Evolutionary conservation across 2,797 vertebrate genomes (phyloP).

Genomic region (Melopsittacus undulatus): DNA sequence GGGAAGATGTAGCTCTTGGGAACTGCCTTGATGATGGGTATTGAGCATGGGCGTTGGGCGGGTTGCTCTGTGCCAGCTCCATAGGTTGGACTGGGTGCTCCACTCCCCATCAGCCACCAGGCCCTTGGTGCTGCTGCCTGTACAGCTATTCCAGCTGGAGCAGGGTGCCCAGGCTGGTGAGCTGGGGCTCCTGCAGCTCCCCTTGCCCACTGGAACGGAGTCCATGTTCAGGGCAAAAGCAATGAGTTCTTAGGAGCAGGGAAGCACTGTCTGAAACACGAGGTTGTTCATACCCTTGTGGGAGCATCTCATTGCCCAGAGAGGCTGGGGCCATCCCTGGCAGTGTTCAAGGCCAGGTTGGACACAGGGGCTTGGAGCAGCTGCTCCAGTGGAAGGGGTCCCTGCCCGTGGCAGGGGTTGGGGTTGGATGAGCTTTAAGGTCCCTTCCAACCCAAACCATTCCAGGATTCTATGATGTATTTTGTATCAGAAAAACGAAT

Average conservation of each 20-base stretch:
- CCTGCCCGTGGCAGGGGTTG: background rate
- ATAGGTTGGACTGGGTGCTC: background rate
- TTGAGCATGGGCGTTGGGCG: accelerated
- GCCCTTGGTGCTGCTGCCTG: background rate
- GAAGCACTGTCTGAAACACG: background rate
- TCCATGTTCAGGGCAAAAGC: background rate
- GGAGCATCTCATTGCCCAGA: background rate
- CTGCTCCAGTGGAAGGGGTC: background rate
- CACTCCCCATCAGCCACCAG: background rate
- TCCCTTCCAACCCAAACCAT: background rate
- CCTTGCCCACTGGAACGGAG: background rate
- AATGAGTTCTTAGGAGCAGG: background rate
- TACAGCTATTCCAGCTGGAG: background rate
- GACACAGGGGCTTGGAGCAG: background rate
- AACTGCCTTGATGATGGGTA: background rate
- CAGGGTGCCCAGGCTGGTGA: background rate
- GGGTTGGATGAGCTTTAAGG: background rate
- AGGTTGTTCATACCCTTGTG: background rate
- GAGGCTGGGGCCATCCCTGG: background rate
- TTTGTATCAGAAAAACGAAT: background rate
- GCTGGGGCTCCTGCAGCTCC: background rate
- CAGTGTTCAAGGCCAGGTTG: background rate
- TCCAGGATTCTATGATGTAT: background rate
- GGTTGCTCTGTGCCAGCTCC: background rate
- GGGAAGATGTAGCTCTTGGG: background rate